Evolutionary conservation across 2,113 vertebrate genomes (phyloP).

Genomic region (Sinocyclocheilus maitianheensis): DNA sequence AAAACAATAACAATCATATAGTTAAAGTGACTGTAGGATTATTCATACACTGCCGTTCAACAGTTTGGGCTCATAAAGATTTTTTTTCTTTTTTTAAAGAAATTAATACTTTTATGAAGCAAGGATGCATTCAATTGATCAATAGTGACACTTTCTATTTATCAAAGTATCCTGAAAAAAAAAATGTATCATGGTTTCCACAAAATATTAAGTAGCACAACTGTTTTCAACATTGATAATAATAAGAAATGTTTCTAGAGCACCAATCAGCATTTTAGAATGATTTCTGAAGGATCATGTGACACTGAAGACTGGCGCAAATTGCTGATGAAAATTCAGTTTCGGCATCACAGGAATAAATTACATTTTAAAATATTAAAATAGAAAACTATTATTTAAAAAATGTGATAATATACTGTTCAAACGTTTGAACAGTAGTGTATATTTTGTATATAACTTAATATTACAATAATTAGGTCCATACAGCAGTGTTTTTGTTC

Average conservation of each 20-base stretch:
- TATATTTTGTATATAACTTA: neutral
- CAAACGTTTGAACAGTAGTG: too few species aligned
- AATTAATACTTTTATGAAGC: too few species aligned
- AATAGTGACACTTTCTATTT: neutral
- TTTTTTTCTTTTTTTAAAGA: too few species aligned
- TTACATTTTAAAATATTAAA: too few species aligned
- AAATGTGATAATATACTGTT: neutral
- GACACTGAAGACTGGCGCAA: neutral
- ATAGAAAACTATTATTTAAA: neutral
- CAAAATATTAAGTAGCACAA: neutral
- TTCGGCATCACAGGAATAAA: too few species aligned
- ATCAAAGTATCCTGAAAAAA: neutral
- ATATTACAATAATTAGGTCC: neutral
- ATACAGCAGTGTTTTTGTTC: neutral
- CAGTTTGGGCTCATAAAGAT: neutral
- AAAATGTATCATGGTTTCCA: too few species aligned
- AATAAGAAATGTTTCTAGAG: too few species aligned
- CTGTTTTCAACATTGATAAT: neutral
- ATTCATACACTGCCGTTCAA: neutral
- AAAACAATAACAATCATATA: slow-evolving; percentile 10
- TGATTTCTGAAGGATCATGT: neutral
- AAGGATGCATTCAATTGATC: neutral
- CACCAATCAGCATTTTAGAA: too few species aligned
- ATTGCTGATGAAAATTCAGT: neutral
- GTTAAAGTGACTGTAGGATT: neutral